Conservation (phyloP, 1,140 invertebrate species). For the Asbolus verrucosus region DNA sequence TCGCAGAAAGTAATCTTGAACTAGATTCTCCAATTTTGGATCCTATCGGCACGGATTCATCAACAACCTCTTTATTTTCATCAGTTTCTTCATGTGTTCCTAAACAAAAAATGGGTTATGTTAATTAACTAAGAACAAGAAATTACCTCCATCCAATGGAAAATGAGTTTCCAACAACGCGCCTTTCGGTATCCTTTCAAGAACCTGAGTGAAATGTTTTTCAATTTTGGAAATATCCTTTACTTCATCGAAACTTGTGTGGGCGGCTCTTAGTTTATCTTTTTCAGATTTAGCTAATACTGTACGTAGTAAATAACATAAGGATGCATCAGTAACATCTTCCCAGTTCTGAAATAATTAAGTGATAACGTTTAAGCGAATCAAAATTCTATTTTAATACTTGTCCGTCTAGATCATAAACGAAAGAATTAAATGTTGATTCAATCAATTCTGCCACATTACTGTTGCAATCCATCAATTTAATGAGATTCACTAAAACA, state of each 20-base stretch:
- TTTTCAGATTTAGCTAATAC: conserved; percentile 67
- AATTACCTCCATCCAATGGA: conserved; percentile 40
- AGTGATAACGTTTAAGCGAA: too few relatives aligned
- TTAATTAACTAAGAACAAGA: background rate
- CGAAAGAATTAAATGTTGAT: conserved; percentile 55
- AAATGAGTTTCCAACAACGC: conserved; percentile 14
- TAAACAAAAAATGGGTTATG: conserved; percentile 2
- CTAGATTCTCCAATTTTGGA: conserved; percentile 60
- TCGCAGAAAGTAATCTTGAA: conserved; percentile 58
- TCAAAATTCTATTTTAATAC: too few relatives aligned
- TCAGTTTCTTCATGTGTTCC: conserved; percentile 12
- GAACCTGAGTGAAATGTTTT: conserved; percentile 70
- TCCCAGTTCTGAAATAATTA: conserved; percentile 70
- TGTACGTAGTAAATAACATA: conserved; percentile 69
- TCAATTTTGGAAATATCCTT: conserved; percentile 70
- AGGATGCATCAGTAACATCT: conserved; percentile 69
- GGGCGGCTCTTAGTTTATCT: conserved; percentile 65
- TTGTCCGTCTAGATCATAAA: conserved; percentile 63
- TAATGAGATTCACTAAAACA: conserved; percentile 58
- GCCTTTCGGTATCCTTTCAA: conserved; percentile 66
- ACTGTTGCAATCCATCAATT: conserved; percentile 59
- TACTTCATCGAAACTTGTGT: conserved; percentile 66
- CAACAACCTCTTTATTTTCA: conserved; percentile 18
- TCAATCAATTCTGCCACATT: conserved; percentile 54
- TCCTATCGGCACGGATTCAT: conserved; percentile 56